Percentiles rank a stretch among this genome's conserved stretches.
phyloP scores from a whole-genome alignment of 2,888 invertebrate genomes.

The Drosophila paranaensis region DNA sequence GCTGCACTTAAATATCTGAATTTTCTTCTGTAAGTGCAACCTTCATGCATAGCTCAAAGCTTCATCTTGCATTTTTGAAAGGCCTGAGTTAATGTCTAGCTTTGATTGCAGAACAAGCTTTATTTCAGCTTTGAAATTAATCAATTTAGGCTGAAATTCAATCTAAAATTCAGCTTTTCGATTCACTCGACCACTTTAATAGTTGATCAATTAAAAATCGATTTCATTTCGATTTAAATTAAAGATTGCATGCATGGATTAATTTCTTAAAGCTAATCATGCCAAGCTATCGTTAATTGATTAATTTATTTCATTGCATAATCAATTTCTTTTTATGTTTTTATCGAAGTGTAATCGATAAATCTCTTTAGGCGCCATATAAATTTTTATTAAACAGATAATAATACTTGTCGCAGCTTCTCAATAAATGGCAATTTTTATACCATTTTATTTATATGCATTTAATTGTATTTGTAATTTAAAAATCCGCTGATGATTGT shows the following conservation, averaged over 20 bases:
- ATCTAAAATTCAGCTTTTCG: background rate
- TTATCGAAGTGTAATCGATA: conserved; percentile 5
- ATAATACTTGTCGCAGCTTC: background rate
- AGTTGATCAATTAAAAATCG: conserved; percentile 2
- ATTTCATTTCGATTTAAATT: conserved; percentile 4
- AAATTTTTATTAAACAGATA: conserved; percentile 6
- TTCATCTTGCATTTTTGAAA: background rate
- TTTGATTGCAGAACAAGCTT: background rate
- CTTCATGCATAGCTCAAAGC: background rate
- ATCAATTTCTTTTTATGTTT: background rate
- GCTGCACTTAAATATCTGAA: background rate
- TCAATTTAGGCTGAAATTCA: background rate
- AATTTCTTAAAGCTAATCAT: background rate
- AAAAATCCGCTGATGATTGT: conserved; percentile 1
- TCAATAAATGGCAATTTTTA: background rate
- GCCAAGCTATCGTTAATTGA: background rate
- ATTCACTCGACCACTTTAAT: background rate
- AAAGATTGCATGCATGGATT: background rate
- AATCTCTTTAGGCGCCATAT: background rate
- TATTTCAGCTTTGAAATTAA: background rate
- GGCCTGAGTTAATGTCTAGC: background rate
- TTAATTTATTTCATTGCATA: background rate
- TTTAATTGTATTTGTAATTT: conserved; percentile 8
- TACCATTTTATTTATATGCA: background rate
- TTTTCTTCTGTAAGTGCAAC: background rate